Base-by-base conservation (phyloP, 2,888 invertebrate genomes). In the Xanthorhoe spadicearia region DNA sequence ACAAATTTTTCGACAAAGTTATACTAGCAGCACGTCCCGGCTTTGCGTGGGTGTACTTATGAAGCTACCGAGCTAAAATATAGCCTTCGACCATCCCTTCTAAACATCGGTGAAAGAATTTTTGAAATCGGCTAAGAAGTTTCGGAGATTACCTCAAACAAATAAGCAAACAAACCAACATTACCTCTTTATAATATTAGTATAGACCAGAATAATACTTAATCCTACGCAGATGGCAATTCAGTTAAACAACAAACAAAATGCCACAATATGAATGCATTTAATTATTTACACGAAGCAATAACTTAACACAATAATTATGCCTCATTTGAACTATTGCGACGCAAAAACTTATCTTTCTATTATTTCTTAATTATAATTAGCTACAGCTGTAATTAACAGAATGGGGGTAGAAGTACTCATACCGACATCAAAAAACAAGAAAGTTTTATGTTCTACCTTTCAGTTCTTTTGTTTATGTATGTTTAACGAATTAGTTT, bases 261-360 rank as follows among this genome's bases (percentile, higher is more conserved):
- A 56, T 57, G 23, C 55, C 35, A 55, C 55, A 43, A 43, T 43
- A 43, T 13, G 38, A 54, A 17, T 56, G 55, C 23, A 61, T 50
- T 61, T 49, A 56, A 58, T 58, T 51, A 62, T 56, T 55, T 23
- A 50, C 18, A 64, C 48, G 17, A 53, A 61, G 66, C 62, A 55
- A 65, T 62, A 66, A 61, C 23, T 64, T 55, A 60, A 23, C 23
- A 23, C 4, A 23, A 23, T 53, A 66, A 63, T 59, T 64, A 59
- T 48, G 35, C 1, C 48, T 13, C 43, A 60, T 60, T 62, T 61
- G 48, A 49, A 58, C 38, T 28, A 38, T 38, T 9, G 54, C 43
- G n/a, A 48, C 17, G 48, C 56, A 56, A 66, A 68, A 70, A 62
- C 23, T 17, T 51, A 46, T 60, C 61, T 65, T 58, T 54, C 61